Evolutionary conservation across 2,113 vertebrate genomes (phyloP), one percentile per base, ranked within the genome.

Genomic region (Emberiza fucata): DNA sequence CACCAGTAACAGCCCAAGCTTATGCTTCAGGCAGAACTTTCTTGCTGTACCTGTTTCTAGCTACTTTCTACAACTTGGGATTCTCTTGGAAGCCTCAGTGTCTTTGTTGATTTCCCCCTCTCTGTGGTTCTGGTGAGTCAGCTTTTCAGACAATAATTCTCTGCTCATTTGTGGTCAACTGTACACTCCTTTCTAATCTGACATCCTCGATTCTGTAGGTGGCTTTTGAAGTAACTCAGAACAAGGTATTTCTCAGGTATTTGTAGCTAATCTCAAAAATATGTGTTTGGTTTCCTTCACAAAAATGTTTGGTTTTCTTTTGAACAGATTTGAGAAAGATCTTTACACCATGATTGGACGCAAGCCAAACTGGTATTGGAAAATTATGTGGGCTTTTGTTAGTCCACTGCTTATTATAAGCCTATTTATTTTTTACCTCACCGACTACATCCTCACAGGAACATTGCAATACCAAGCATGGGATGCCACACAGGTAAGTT

Each of bases 391-490:
- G 99, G 95, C 96, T 8, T 95, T 92, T 14, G 81, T 97, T 40
- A 99, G 99, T 85, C 99, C 99, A 1, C 35, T 99, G 50, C 97
- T 99, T 14, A 98, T 99, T 39, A 51, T 99, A 35, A 85, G 95
- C 80, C 97, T 99, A 28, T 97, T 99, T 66, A 51, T 99, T 93
- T 98, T 99, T 97, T 99, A 99, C 96, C 96, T 99, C 75, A 92
- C 98, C 0, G 98, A 98, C 97, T 99, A 99, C 64, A 98, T 99
- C 96, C 95, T 94, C 63, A 98, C 98, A 7, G 99, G 99, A 40
- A 98, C 98, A 0, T 97, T 98, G 24, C 98, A 98, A 11, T 99
- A 99, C 93, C 98, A 99, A 94, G 99, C 99, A 7, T 99, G 99
- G 99, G 96, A 99, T 48, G 98, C 98, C 94, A 86, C 98, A 44